These are phyloP conservation scores for Halesus radiatus DNA, from an alignment of 1,140 invertebrate species.

Conservation along the genomic window DNA sequence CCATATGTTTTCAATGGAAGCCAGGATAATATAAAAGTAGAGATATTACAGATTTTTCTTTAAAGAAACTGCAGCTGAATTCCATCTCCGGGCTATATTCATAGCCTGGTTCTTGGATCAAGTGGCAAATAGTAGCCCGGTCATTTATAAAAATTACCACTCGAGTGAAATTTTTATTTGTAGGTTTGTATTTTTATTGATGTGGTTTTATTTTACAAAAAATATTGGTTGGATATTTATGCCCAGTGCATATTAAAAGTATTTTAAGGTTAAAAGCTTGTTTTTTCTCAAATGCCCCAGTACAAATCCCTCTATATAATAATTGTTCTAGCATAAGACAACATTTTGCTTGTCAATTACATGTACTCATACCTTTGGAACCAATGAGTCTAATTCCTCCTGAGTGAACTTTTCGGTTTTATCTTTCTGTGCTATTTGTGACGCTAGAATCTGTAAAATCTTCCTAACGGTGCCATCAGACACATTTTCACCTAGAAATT, in stretches of 20 bases:
- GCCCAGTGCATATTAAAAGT: conserved; percentile 3
- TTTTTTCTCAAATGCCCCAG: too few species aligned
- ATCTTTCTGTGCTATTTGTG: conserved; percentile 5
- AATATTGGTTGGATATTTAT: conserved; percentile 11
- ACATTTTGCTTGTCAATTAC: neutral
- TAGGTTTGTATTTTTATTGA: conserved; percentile 3
- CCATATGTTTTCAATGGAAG: too few species aligned
- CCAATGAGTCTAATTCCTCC: conserved; percentile 3
- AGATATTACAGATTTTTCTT: too few species aligned
- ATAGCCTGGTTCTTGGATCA: neutral
- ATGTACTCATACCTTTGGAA: conserved; percentile 10
- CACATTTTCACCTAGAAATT: conserved; percentile 30
- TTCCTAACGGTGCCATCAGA: neutral
- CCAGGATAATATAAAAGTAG: too few species aligned
- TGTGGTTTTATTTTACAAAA: conserved; percentile 26
- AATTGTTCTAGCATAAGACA: neutral
- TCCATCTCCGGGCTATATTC: too few species aligned
- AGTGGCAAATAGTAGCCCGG: neutral
- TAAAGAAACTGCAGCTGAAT: too few species aligned
- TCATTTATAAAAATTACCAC: neutral
- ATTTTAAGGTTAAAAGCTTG: conserved; percentile 4
- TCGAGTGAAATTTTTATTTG: neutral
- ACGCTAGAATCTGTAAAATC: neutral
- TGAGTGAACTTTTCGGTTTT: conserved; percentile 14
- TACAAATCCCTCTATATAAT: neutral